A percentile compares a stretch with the other conserved stretches of the same genome.
Conservation (phyloP, 2,888 invertebrate genomes). For the Herminia tarsipennalis region DNA sequence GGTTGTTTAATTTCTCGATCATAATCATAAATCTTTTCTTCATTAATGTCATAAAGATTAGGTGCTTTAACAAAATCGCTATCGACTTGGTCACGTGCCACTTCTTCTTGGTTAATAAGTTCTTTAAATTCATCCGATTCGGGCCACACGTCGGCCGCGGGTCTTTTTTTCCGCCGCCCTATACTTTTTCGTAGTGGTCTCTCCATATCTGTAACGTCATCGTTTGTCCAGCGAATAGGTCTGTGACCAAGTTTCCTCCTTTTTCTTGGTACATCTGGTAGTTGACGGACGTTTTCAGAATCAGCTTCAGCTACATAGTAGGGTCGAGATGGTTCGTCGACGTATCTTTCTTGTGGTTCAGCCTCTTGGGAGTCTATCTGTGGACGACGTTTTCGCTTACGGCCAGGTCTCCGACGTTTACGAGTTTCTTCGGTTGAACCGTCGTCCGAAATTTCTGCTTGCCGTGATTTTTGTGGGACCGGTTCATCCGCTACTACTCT, state of each 20-base stretch:
- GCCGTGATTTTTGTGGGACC: constrained; percentile 47
- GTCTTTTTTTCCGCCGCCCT: constrained; percentile 66
- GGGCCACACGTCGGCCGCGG: constrained; percentile 53
- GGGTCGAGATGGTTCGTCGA: constrained; percentile 50
- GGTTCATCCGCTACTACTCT: constrained; percentile 70
- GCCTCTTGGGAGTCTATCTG: constrained; percentile 56
- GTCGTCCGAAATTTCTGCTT: constrained; percentile 62
- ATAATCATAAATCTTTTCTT: constrained; percentile 15
- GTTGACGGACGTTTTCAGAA: constrained; percentile 43
- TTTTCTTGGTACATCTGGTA: constrained; percentile 60
- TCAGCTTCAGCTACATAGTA: constrained; percentile 55
- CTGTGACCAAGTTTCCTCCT: constrained; percentile 64
- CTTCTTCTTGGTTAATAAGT: constrained; percentile 30
- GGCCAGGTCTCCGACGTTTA: constrained; percentile 75
- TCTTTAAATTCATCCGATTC: constrained; percentile 58
- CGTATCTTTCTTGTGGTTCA: constrained; percentile 52
- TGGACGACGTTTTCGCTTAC: constrained; percentile 88
- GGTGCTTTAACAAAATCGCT: constrained; percentile 9
- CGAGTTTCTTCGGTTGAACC: constrained; percentile 61
- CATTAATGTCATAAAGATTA: constrained; percentile 12
- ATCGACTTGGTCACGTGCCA: constrained; percentile 17
- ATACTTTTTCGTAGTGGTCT: constrained; percentile 67
- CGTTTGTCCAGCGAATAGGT: constrained; percentile 69
- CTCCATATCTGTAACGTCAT: constrained; percentile 61
- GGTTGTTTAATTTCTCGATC: too few relatives aligned